These are phyloP conservation scores for Onthophagus taurus DNA, from an alignment of 1,140 invertebrate genomes.

Conservation along the genomic window DNA sequence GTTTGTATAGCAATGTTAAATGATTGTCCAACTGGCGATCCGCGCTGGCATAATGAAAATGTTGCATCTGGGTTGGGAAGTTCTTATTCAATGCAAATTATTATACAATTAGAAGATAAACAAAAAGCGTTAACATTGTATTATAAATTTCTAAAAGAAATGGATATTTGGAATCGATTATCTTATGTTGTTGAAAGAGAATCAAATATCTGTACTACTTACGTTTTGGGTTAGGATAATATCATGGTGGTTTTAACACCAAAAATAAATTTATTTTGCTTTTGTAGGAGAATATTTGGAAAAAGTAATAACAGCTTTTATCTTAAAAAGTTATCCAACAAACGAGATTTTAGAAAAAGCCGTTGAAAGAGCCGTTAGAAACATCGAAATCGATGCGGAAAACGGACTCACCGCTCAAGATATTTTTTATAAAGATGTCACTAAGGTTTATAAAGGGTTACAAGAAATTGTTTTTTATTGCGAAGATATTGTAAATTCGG, in stretches of 20 bases:
- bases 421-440: conserved; percentile 63
- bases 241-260: conserved; percentile 31
- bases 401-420: conserved; percentile 55
- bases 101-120: conserved; percentile 78
- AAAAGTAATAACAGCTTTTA: conserved; percentile 65
- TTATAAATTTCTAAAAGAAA: conserved; percentile 65
- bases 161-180: conserved; percentile 58
- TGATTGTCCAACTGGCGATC: conserved; percentile 81
- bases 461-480: conserved; percentile 44
- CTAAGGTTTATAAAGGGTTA: conserved; percentile 45
- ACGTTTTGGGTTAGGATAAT: conserved; percentile 53
- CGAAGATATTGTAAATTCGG: conserved; percentile 44
- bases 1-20: conserved; percentile 74
- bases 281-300: conserved; percentile 37
- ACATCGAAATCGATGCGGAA: conserved; percentile 38
- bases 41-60: conserved; percentile 55
- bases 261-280: not conserved
- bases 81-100: conserved; percentile 66
- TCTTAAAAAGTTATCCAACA: conserved; percentile 55
- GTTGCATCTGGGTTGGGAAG: conserved; percentile 47
- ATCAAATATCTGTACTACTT: conserved; percentile 51
- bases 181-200: conserved; percentile 35
- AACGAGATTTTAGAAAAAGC: conserved; percentile 43
- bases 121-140: conserved; percentile 66
- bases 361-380: conserved; percentile 48